Evolutionary conservation across 2,113 vertebrate genomes (phyloP), one percentile per base, ranked within the genome.

Genomic region (Oncorhynchus mykiss): DNA sequence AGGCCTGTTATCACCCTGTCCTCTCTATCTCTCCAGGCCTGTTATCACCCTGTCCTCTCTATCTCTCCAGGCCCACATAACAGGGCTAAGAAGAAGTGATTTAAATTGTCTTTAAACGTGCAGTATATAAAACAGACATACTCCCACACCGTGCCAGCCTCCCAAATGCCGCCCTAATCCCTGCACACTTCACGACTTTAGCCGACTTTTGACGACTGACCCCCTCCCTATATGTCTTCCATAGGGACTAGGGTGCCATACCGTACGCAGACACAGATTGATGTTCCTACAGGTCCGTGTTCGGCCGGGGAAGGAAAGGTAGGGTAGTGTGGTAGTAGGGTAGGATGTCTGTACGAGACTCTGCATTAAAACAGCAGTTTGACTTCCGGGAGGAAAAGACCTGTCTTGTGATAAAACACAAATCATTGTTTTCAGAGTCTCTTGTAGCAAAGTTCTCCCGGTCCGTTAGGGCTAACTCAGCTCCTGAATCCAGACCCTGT

Each of bases 341-440:
- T 54, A 54, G 12, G 1, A 18, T 54, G 51, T 70, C 75, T 85
- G 73, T 18, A 84, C 87, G 81, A 69, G 82, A 86, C 92, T 92
- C 92, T 92, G 91, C 92, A 88, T 85, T 91, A 92, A 89, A 92
- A 92, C 90, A 92, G 92, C 92, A 93, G 88, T 86, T 84, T 88
- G 80, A 84, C 59, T 5, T n/a, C n/a, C n/a, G 1, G 81, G 81
- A 77, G 84, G 8, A 62, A 22, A 78, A 85, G 71, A 77, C 81
- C 78, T 76, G 83, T 84, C 87, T 74, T 71, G 45, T 65, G 54
- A 64, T 82, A 49, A 74, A 74, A 77, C 75, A 82, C 84, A 74
- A 73, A 72, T 59, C 51, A 59, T 78, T 76, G 82, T 39, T 31
- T 71, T 71, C 71, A 70, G 81, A 84, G 86, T 88, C 85, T 85